These are phyloP conservation scores for Drosophila bipectinata DNA, from an alignment of 1,140 invertebrate species.

Conservation along the genomic window DNA sequence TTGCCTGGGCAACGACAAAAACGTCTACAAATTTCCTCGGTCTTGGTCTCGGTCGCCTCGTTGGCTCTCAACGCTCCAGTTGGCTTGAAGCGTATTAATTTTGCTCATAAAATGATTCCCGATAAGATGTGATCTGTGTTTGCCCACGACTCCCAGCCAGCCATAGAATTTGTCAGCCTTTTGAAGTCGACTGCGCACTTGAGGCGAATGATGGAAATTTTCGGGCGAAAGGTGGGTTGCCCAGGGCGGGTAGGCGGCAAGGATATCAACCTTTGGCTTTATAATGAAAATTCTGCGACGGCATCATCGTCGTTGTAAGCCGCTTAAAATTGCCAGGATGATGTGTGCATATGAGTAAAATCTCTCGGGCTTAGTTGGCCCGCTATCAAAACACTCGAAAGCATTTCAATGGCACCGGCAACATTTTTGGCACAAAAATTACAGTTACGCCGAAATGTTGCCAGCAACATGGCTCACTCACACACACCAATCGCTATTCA, in stretches of 20 bases:
- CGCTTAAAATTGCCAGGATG: constrained; percentile 68
- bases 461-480: constrained; percentile 47
- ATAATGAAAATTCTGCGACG: constrained; percentile 68
- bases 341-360: constrained; percentile 47
- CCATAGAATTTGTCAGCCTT: constrained; percentile 45
- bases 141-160: constrained; percentile 30
- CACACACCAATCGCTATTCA: background rate
- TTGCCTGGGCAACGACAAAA: constrained; percentile 56
- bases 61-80: constrained; percentile 39
- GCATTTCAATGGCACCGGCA: constrained; percentile 33
- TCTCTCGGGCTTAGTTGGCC: constrained; percentile 28
- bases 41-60: background rate
- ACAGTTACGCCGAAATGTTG: constrained; percentile 47
- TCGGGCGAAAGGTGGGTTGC: constrained; percentile 1
- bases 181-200: constrained; percentile 53
- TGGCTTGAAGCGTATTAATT: constrained; percentile 61
- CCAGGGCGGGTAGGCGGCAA: background rate
- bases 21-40: constrained; percentile 57
- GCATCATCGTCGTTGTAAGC: constrained; percentile 52
- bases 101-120: constrained; percentile 78
- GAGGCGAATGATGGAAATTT: constrained; percentile 5
- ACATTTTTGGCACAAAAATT: constrained; percentile 31
- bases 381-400: constrained; percentile 53
- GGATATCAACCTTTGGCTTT: constrained; percentile 69
- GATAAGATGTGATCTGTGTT: constrained; percentile 81